phyloP scores from a whole-genome alignment of 2,113 vertebrate genomes.

The Todiramphus chloris region DNA sequence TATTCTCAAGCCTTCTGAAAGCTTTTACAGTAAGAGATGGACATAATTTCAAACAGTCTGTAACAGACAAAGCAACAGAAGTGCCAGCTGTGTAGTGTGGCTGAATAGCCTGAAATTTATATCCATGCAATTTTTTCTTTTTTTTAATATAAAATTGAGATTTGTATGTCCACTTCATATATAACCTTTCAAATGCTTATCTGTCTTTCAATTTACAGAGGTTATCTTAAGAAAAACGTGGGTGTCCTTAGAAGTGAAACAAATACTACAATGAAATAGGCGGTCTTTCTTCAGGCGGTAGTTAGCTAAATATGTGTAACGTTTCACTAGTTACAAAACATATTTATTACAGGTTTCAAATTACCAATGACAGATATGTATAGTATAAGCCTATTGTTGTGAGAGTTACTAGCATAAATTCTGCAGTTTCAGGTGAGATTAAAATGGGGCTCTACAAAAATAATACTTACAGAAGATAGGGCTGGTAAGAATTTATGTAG shows the following conservation, averaged over 20 bases:
- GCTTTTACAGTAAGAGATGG: background rate
- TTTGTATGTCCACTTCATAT: background rate
- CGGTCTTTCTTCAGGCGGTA: background rate
- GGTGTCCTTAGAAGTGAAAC: background rate
- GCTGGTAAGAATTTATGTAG: background rate
- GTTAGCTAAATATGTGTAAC: background rate
- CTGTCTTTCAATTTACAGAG: background rate
- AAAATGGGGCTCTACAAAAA: background rate
- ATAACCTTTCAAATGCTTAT: background rate
- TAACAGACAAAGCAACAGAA: background rate
- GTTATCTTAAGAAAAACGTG: background rate
- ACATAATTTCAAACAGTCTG: background rate
- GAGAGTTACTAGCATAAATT: background rate
- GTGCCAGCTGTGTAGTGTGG: background rate
- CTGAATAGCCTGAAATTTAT: background rate
- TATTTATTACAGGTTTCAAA: conserved; percentile 3
- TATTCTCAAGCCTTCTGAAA: background rate
- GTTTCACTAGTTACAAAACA: background rate
- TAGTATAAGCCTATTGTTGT: background rate
- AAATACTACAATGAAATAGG: background rate
- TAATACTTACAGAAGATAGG: background rate
- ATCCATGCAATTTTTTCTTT: background rate
- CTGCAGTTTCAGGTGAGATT: background rate
- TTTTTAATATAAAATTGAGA: background rate
- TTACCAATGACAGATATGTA: background rate